phyloP scores from a whole-genome alignment of 2,888 invertebrate genomes.

The Pteria penguin region DNA sequence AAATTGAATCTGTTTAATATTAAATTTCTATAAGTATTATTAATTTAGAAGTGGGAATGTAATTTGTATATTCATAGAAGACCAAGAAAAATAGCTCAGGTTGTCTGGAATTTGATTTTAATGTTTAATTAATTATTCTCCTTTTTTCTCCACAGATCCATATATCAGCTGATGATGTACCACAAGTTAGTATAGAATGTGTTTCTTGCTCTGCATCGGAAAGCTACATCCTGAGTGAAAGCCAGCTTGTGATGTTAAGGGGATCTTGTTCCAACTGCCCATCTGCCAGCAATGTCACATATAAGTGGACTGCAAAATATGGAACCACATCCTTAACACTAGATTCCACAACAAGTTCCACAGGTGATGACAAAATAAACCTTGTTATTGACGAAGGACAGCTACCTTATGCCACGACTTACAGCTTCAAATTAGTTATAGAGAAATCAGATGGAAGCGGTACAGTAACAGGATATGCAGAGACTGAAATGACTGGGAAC shows the following conservation, averaged over 20 bases:
- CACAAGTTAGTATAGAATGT: slow-evolving; percentile 55
- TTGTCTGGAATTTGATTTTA: too few species aligned
- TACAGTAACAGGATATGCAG: slow-evolving; percentile 43
- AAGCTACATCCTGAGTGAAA: slow-evolving; percentile 49
- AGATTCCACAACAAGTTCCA: slow-evolving; percentile 35
- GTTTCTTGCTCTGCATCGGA: slow-evolving; percentile 58
- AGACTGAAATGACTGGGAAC: slow-evolving; percentile 45
- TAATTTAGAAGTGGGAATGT: too few species aligned
- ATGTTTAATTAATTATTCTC: not conserved
- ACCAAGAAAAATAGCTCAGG: too few species aligned
- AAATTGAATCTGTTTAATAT: too few species aligned
- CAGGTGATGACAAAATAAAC: slow-evolving; percentile 48
- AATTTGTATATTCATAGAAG: too few species aligned
- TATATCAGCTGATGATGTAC: slow-evolving; percentile 38
- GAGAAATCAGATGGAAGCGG: slow-evolving; percentile 17
- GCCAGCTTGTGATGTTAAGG: slow-evolving; percentile 52
- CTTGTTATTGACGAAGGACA: slow-evolving; percentile 55
- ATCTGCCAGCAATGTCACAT: slow-evolving; percentile 44
- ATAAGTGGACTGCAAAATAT: slow-evolving; percentile 51
- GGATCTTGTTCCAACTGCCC: slow-evolving; percentile 58
- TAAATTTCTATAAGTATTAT: too few species aligned
- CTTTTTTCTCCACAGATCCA: slow-evolving; percentile 8
- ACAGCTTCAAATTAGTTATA: slow-evolving; percentile 53
- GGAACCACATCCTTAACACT: slow-evolving; percentile 22
- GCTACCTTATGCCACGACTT: slow-evolving; percentile 39